Evolutionary conservation across 2,113 vertebrate species (phyloP).

Genomic region (Saccopteryx bilineata): DNA sequence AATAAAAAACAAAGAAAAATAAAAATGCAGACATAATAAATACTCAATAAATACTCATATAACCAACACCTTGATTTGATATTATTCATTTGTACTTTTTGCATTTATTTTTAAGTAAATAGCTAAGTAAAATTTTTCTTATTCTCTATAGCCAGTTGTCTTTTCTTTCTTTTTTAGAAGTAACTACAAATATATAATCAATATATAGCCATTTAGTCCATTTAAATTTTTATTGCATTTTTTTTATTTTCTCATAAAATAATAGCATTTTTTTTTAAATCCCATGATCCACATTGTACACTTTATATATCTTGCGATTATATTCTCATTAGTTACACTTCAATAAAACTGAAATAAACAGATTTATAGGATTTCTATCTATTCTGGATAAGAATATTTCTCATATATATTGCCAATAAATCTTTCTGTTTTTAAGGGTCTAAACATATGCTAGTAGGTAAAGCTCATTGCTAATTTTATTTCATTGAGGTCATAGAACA

Average conservation of each 20-base stretch:
- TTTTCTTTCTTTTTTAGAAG: constrained; percentile 10
- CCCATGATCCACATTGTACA: background rate
- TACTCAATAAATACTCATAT: background rate
- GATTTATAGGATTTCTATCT: background rate
- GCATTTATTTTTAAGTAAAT: background rate
- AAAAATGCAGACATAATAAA: background rate
- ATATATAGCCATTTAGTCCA: background rate
- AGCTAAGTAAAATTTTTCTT: background rate
- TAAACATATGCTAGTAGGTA: background rate
- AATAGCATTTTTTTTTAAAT: background rate
- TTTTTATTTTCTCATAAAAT: background rate
- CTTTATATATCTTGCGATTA: background rate
- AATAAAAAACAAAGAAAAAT: background rate
- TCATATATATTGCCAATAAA: background rate
- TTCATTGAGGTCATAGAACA: background rate
- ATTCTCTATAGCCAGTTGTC: accelerated
- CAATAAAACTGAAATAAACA: background rate
- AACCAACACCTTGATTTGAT: background rate
- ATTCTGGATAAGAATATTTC: background rate
- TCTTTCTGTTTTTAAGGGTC: background rate
- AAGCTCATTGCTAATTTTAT: background rate
- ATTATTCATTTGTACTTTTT: background rate
- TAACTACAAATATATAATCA: background rate
- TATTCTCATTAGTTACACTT: background rate
- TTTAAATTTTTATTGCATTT: background rate